Evolutionary conservation across 2,113 vertebrate species (phyloP), one percentile per base, ranked within the genome.

Genomic region (Amphilophus citrinellus): DNA sequence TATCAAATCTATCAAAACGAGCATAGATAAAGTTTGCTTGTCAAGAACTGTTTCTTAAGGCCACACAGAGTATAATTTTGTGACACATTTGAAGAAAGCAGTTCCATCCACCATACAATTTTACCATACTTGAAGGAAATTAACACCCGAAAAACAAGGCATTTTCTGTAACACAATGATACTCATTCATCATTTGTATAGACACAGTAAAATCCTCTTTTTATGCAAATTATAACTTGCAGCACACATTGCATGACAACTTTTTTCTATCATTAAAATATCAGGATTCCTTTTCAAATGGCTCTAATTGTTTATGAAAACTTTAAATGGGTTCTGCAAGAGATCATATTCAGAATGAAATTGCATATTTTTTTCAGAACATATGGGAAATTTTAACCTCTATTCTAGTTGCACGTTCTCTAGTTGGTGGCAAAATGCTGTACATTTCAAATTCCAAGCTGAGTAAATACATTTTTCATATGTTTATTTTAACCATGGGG

Each of bases 401-500:
- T 44, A 3, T 22, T 56, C 37, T 75, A 35, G 81, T 78, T n/a
- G 53, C n/a, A 2, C 37, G 58, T 18, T 17, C 22, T 10, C 3
- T 60, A 50, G 14, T 58, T 80, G 22, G 27, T 3, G 4, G 27
- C 30, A 73, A 44, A 35, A 56, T 17, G 5, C 35, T 27, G 17
- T 9, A 61, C 15, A 53, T 71, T 50, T 56, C 53, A 75, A 53
- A 82, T 61, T 30, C 35, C 80, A 44, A 78, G n/a, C 6, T 78
- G 17, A 66, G 71, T 61, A 75, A 57, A 77, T 47, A 57, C 7
- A 37, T 24, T 47, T 63, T 85, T 77, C n/a, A 50, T 47, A 58
- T 75, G 58, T 73, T 57, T 18, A 56, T 22, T 30, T 79, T n/a
- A 9, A 71, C 39, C 47, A 18, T 24, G 35, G 47, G n/a, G 39